Percentiles rank a stretch among this genome's conserved stretches.
Conservation (phyloP, 2,797 vertebrate species). For the Anas bernieri region DNA sequence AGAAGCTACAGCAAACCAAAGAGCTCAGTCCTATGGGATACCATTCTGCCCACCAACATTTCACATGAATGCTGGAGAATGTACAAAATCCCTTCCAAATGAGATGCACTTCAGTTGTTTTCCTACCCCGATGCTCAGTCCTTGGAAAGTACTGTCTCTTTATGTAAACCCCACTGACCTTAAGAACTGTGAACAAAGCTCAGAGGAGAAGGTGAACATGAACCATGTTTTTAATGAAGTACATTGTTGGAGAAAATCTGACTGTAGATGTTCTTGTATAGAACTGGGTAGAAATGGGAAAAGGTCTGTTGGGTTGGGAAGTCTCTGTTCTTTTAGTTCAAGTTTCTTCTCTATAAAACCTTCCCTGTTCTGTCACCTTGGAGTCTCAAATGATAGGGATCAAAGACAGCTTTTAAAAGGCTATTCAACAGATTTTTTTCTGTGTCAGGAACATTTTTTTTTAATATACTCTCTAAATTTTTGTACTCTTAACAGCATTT, state of each 20-base stretch:
- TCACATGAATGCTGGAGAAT: neutral
- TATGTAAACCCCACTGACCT: neutral
- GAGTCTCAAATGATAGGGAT: neutral
- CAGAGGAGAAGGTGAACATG: neutral
- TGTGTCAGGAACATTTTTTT: neutral
- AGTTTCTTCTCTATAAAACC: neutral
- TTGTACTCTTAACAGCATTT: neutral
- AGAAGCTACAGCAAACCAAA: neutral
- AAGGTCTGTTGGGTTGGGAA: accelerated
- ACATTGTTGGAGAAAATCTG: neutral
- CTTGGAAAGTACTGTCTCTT: neutral
- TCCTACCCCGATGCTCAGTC: neutral
- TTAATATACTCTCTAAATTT: neutral
- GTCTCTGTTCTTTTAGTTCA: neutral
- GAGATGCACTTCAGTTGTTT: neutral
- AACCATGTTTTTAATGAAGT: neutral
- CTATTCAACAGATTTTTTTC: neutral
- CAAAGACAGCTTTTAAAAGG: neutral
- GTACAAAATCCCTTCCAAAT: neutral
- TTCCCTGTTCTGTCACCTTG: neutral
- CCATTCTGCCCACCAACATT: neutral
- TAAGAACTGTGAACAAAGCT: neutral
- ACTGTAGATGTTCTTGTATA: neutral
- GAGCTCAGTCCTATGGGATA: neutral
- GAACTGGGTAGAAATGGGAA: neutral